A percentile compares a stretch with the other conserved stretches of the same genome.
phyloP scores from a whole-genome alignment of 2,797 vertebrate species.

The Sarcoramphus papa region DNA sequence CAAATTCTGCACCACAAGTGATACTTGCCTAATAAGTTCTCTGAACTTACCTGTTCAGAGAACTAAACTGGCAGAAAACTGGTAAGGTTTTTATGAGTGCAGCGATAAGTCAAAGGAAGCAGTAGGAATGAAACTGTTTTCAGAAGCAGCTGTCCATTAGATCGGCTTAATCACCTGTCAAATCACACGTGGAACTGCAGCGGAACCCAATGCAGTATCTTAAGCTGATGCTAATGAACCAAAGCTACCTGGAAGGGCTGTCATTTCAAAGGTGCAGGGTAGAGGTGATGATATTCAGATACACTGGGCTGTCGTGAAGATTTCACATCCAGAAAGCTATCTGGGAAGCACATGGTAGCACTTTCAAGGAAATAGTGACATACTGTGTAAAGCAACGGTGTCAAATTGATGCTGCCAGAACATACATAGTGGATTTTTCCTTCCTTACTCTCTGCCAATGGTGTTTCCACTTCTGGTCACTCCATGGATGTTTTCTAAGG shows the following conservation, averaged over 20 bases:
- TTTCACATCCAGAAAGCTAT: not conserved
- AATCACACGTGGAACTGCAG: not conserved
- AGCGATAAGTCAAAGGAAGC: not conserved
- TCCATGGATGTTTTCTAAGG: not conserved
- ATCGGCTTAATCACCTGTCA: not conserved
- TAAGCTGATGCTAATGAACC: not conserved
- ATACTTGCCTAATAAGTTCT: not conserved
- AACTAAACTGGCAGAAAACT: not conserved
- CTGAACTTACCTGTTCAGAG: not conserved
- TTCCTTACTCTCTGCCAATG: not conserved
- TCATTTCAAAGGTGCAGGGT: not conserved
- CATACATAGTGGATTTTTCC: not conserved
- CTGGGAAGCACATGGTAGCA: not conserved
- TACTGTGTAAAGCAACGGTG: not conserved
- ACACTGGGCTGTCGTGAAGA: not conserved
- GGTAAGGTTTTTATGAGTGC: rapidly evolving
- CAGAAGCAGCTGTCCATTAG: not conserved
- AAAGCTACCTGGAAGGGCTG: not conserved
- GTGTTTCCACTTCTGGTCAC: not conserved
- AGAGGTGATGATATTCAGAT: not conserved
- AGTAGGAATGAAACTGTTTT: not conserved
- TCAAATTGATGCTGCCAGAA: not conserved
- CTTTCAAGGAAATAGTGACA: not conserved
- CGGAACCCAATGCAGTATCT: not conserved
- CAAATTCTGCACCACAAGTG: not conserved